Conservation (phyloP, 2,888 invertebrate genomes). For the Slavum lentiscoides region DNA sequence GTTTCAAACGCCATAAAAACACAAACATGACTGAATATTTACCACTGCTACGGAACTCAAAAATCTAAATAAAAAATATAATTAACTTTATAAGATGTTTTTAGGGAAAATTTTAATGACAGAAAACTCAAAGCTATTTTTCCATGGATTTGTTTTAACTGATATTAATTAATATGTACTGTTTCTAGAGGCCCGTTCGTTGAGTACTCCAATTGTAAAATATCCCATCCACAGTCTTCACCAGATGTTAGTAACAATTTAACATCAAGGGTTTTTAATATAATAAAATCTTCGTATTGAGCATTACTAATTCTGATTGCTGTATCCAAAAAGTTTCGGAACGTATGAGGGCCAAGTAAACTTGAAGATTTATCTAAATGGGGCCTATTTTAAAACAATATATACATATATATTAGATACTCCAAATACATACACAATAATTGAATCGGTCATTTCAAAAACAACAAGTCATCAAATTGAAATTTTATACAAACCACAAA, state of each 20-base stretch:
- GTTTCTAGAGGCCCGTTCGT: slow-evolving; percentile 88
- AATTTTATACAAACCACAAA: too few relatives aligned
- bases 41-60: slow-evolving; percentile 65
- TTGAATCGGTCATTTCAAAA: too few relatives aligned
- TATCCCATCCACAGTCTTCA: slow-evolving; percentile 87
- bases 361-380: slow-evolving; percentile 86
- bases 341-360: slow-evolving; percentile 83
- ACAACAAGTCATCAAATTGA: too few relatives aligned
- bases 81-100: too few relatives aligned
- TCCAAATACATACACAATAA: too few relatives aligned
- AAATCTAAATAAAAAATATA: slow-evolving; percentile 59
- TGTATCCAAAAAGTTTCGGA: slow-evolving; percentile 81
- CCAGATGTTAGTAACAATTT: slow-evolving; percentile 68
- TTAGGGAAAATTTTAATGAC: not conserved
- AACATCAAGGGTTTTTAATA: slow-evolving; percentile 84
- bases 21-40: slow-evolving; percentile 68
- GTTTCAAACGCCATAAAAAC: slow-evolving; percentile 85
- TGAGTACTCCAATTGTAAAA: slow-evolving; percentile 83
- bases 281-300: slow-evolving; percentile 89
- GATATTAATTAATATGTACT: slow-evolving; percentile 60
- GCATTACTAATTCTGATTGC: slow-evolving; percentile 91
- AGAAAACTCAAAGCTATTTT: not conserved
- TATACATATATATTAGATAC: not conserved
- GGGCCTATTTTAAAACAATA: slow-evolving; percentile 65
- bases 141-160: too few relatives aligned